Conservation (phyloP, 2,888 invertebrate species). For the Nipponacmea schrenckii region DNA sequence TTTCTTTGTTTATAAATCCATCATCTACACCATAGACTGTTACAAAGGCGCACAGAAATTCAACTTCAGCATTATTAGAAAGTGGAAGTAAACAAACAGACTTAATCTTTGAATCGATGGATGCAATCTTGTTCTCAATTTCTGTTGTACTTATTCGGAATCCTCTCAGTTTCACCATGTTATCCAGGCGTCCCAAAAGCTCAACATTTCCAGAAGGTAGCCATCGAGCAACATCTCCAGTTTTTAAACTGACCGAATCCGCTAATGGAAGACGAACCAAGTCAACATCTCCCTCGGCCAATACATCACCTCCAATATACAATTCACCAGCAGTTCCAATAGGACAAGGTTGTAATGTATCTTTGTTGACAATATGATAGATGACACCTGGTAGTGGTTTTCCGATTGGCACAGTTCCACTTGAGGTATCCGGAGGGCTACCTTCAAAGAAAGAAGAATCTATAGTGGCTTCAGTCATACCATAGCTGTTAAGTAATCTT, state of each 20-base stretch:
- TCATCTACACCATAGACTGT: not conserved
- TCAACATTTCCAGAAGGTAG: slow-evolving; percentile 13
- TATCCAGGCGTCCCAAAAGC: slow-evolving; percentile 13
- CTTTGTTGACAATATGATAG: slow-evolving; percentile 9
- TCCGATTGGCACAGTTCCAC: slow-evolving; percentile 19
- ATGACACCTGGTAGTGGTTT: slow-evolving; percentile 18
- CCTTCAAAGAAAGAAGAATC: slow-evolving; percentile 20
- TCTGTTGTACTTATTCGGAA: slow-evolving; percentile 15
- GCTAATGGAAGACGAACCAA: not conserved
- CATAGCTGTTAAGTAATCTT: slow-evolving; percentile 18
- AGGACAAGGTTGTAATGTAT: slow-evolving; percentile 6
- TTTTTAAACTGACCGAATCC: not conserved
- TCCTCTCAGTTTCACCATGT: slow-evolving; percentile 12
- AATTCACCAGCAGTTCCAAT: slow-evolving; percentile 16
- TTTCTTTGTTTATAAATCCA: not conserved
- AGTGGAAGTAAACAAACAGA: not conserved
- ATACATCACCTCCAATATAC: slow-evolving; percentile 12
- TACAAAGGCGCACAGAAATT: not conserved
- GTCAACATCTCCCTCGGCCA: slow-evolving; percentile 13
- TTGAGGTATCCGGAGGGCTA: slow-evolving; percentile 2
- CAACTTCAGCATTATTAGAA: not conserved
- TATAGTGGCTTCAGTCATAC: slow-evolving; percentile 22
- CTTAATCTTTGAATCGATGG: not conserved
- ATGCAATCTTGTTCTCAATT: slow-evolving; percentile 14
- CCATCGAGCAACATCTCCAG: slow-evolving; percentile 12